These are phyloP conservation scores for Drosophila subobscura DNA, from an alignment of 1,140 invertebrate genomes.

Conservation along the genomic window DNA sequence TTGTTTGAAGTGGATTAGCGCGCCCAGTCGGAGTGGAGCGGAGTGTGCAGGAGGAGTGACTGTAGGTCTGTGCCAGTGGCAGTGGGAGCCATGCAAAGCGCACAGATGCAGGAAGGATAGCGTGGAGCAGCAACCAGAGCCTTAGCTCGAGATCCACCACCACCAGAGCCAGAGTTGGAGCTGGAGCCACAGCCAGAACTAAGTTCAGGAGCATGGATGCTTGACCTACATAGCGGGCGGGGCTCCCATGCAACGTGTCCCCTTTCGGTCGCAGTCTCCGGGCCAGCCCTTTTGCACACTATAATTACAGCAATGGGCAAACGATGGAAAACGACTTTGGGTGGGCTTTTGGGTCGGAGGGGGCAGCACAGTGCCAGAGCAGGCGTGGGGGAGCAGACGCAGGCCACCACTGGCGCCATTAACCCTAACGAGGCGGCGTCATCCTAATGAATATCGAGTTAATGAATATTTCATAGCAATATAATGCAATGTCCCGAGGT, in stretches of 20 bases:
- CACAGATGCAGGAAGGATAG: conserved; percentile 7
- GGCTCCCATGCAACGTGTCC: no score
- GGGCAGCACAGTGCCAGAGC: no score
- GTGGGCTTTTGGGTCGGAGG: neutral
- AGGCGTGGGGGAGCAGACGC: no score
- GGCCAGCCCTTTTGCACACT: conserved; percentile 6
- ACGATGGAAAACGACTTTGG: conserved; percentile 48
- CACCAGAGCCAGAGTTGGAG: neutral
- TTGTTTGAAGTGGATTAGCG: conserved; percentile 53
- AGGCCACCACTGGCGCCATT: conserved; percentile 57
- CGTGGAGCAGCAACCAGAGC: no score
- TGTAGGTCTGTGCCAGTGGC: neutral
- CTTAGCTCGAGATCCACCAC: neutral
- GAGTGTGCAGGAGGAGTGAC: neutral
- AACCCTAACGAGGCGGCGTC: conserved; percentile 72
- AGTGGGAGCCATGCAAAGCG: neutral
- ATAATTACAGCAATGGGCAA: conserved; percentile 42
- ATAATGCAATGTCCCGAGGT: conserved; percentile 36
- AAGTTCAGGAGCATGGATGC: conserved; percentile 17
- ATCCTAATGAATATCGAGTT: conserved; percentile 77
- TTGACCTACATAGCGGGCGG: conserved; percentile 37
- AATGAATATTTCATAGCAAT: conserved; percentile 75
- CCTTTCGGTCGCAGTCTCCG: neutral
- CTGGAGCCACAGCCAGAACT: neutral
- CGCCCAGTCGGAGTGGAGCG: neutral